Conservation (phyloP, 2,888 invertebrate genomes). For the Luperina nickerlii region DNA sequence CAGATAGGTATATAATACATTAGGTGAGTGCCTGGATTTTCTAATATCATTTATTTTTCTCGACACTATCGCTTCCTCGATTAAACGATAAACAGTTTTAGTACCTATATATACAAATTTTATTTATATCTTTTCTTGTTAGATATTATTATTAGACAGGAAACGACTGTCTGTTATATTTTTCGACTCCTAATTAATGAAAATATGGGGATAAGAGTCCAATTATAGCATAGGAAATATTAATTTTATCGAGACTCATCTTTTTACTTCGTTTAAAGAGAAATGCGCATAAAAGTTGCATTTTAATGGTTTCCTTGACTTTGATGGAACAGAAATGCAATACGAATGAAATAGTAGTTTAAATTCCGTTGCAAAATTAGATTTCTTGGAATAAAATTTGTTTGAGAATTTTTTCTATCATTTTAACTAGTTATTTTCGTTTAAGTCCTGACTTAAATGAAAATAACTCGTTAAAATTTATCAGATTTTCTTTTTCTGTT, state of each 20-base stretch:
- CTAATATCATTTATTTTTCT: not conserved
- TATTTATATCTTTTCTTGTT: no score
- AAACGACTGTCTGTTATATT: not conserved
- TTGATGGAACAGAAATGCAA: constrained; percentile 33
- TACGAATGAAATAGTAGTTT: constrained; percentile 25
- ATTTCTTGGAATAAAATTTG: constrained; percentile 4
- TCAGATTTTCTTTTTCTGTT: not conserved
- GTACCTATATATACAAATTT: not conserved
- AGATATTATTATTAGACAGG: not conserved
- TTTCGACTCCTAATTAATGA: not conserved
- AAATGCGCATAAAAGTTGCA: constrained; percentile 19
- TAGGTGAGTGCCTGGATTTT: not conserved
- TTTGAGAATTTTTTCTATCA: not conserved
- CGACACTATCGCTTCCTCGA: not conserved
- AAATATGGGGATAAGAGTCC: not conserved
- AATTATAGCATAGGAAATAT: constrained; percentile 29
- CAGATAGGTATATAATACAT: not conserved
- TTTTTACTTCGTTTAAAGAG: not conserved
- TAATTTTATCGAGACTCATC: constrained; percentile 17
- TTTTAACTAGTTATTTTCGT: not conserved
- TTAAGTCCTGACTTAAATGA: not conserved
- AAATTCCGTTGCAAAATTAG: constrained; percentile 26
- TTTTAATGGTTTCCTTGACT: constrained; percentile 58
- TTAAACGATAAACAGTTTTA: not conserved
- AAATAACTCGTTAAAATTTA: not conserved